Conservation (phyloP, 2,113 vertebrate genomes). For the Misgurnus mizolepis region DNA sequence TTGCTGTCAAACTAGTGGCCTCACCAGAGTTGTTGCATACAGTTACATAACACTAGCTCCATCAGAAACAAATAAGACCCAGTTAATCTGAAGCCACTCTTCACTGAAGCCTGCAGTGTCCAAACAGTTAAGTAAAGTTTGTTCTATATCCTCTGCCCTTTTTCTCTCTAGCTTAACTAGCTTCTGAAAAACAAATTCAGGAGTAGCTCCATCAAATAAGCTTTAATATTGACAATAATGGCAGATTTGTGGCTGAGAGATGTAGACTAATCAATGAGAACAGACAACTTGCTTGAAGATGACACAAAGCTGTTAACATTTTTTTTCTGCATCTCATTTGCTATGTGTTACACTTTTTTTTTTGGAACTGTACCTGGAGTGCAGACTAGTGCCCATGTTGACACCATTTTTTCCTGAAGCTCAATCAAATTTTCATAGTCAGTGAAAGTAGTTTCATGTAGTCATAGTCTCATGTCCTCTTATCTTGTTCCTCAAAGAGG, state of each 20-base stretch:
- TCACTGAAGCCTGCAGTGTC: slow-evolving; percentile 29
- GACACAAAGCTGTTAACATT: slow-evolving; percentile 40
- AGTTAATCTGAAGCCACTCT: slow-evolving; percentile 43
- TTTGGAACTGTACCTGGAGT: no score
- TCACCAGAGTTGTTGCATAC: no score
- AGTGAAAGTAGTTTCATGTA: no score
- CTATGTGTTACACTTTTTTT: slow-evolving; percentile 29
- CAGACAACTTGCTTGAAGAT: no score
- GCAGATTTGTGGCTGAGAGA: slow-evolving; percentile 45
- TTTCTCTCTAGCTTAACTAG: slow-evolving; percentile 42
- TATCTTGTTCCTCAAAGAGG: no score
- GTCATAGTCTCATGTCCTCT: no score
- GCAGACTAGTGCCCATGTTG: no score
- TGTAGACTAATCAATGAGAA: slow-evolving; percentile 40
- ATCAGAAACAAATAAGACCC: no score
- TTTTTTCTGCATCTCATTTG: slow-evolving; percentile 40
- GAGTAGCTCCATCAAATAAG: no score
- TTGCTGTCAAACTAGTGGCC: no score
- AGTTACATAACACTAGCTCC: no score
- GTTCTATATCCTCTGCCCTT: slow-evolving; percentile 20
- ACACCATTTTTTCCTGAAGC: no score
- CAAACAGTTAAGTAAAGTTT: slow-evolving; percentile 19
- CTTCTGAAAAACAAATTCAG: not conserved
- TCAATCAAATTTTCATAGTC: not conserved
- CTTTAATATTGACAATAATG: slow-evolving; percentile 39